These are phyloP conservation scores for Vimba vimba DNA, from an alignment of 2,113 vertebrate species.

Conservation along the genomic window DNA sequence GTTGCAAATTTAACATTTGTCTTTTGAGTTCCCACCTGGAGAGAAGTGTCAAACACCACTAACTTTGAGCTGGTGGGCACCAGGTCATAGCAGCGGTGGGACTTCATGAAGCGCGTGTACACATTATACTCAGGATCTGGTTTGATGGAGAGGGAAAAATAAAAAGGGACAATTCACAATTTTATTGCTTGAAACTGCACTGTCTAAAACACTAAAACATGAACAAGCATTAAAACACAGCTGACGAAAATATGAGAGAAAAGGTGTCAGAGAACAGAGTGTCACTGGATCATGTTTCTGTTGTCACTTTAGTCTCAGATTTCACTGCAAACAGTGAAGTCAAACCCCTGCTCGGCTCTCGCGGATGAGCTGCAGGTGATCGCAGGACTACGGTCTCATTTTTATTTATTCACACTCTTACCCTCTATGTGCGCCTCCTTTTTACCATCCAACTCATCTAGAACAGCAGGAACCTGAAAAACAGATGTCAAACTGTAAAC, in stretches of 20 bases:
- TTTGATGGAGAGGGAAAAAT: not conserved
- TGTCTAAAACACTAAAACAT: not conserved
- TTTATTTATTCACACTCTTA: slow-evolving; percentile 53
- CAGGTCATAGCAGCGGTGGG: slow-evolving; percentile 95
- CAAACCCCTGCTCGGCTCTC: slow-evolving; percentile 17
- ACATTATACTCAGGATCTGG: slow-evolving; percentile 82
- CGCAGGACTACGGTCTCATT: not conserved
- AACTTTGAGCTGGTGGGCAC: slow-evolving; percentile 98
- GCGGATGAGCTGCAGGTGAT: not conserved
- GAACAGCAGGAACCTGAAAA: slow-evolving; percentile 70
- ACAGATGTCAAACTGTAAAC: slow-evolving; percentile 17
- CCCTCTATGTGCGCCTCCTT: slow-evolving; percentile 72
- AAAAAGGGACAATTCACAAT: not conserved
- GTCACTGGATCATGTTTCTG: not conserved
- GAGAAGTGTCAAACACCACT: slow-evolving; percentile 96
- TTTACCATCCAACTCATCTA: slow-evolving; percentile 76
- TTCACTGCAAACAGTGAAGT: not conserved
- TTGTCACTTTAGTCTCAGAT: not conserved
- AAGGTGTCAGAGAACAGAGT: not conserved
- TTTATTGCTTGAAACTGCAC: not conserved
- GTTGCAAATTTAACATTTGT: not conserved
- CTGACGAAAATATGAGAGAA: not conserved
- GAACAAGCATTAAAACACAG: not conserved
- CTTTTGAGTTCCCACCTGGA: slow-evolving; percentile 79
- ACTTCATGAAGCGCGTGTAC: slow-evolving; percentile 95